Evolutionary conservation across 2,888 invertebrate species (phyloP).

Genomic region (Nymphalis urticae): DNA sequence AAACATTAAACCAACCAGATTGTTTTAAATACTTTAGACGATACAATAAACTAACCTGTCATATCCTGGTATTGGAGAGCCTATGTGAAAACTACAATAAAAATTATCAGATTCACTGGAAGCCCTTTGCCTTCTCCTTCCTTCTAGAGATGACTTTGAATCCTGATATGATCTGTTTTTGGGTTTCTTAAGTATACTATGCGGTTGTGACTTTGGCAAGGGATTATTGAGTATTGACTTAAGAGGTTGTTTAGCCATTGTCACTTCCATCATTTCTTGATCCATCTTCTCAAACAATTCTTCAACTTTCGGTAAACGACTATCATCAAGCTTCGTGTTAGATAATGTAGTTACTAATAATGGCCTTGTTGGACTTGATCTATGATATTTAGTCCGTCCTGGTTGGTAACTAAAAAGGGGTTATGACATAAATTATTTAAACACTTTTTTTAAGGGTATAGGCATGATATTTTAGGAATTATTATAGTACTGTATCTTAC

Average conservation of each 20-base stretch:
- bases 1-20: constrained; percentile 5
- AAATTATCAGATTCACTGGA: constrained; percentile 77
- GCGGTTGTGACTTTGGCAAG: constrained; percentile 63
- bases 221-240: constrained; percentile 78
- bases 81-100: constrained; percentile 58
- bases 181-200: constrained; percentile 73
- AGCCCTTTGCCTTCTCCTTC: constrained; percentile 72
- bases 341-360: constrained; percentile 67
- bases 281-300: constrained; percentile 73
- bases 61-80: constrained; percentile 63
- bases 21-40: background rate
- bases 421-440: background rate
- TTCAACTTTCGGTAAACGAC: constrained; percentile 72
- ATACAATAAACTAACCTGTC: constrained; percentile 58
- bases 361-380: constrained; percentile 66
- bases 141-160: constrained; percentile 56
- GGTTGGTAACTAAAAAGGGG: constrained; percentile 58
- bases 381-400: constrained; percentile 64
- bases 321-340: constrained; percentile 69
- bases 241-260: constrained; percentile 65
- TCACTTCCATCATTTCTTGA: constrained; percentile 70
- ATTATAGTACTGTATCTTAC: constrained; percentile 51
- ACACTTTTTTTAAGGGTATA: background rate
- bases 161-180: constrained; percentile 63
- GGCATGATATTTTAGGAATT: constrained; percentile 32